Base-by-base conservation (phyloP, 2,888 invertebrate genomes). In the Caenorhabditis zanzibari region DNA sequence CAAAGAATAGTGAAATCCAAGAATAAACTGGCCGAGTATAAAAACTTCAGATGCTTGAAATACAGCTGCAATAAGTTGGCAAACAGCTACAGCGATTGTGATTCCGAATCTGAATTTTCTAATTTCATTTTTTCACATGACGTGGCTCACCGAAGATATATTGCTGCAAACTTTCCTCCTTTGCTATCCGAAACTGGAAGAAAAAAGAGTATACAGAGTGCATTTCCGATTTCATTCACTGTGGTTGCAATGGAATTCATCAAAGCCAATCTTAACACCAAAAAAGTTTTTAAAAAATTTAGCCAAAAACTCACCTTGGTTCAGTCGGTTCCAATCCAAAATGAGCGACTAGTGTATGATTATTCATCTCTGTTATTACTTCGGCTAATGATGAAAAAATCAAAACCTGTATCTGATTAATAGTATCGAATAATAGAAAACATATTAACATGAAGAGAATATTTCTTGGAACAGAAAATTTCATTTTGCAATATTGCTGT, bases 31-130 rank as follows among this genome's bases (percentile, higher is more conserved):
- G 2, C 75, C 83, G 10, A 86, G 28, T 3, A 85, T 26, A 56
- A 79, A 86, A 1, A 86, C 22, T 58, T 86, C 86, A 12, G 84
- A 63, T 2, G 86, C 83, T 35, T 74, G 38, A 6, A 79, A 59
- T 6, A 73, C 12, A 6, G 83, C 82, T 10, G 85, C 68, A 0
- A 66, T 9, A 7, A 86, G 12, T 12, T 84, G 82, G 56, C 75
- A 73, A 1, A 83, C 5, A 1, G 71, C 72, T 9, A 54, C 26
- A 0, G 81, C 32, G 38, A 64, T 14, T 1, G 74, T 72, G 3
- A 82, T 19, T 3, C 64, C 16, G n/a, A 71, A 58, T n/a, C 84
- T 81, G 58, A 72, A 81, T 54, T 26, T 54, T 1, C 6, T 5
- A 19, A 24, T 24, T 12, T 12, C 19, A 22, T 24, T 2, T 2